Evolutionary conservation across 1,140 invertebrate genomes (phyloP).

Genomic region (Eumeta japonica): DNA sequence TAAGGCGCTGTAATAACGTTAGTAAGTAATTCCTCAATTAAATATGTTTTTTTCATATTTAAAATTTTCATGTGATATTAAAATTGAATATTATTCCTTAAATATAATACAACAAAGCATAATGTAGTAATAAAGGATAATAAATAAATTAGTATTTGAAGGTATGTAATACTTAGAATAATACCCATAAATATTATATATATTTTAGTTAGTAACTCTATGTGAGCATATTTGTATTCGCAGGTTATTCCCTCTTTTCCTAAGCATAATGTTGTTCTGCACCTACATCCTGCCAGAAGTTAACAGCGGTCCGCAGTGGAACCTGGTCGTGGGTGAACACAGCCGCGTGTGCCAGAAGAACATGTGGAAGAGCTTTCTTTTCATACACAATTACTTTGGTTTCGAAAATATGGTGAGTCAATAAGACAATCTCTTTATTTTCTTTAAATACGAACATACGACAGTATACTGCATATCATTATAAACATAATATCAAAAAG

Average conservation of each 20-base stretch:
- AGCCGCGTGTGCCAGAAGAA: slow-evolving; percentile 60
- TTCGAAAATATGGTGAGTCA: slow-evolving; percentile 62
- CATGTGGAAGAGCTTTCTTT: slow-evolving; percentile 64
- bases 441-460: not conserved
- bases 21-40: no score
- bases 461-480: not conserved
- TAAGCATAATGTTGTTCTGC: slow-evolving; percentile 64
- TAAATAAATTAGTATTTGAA: no score
- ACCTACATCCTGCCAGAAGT: slow-evolving; percentile 64
- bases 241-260: slow-evolving; percentile 61
- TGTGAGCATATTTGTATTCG: slow-evolving; percentile 14
- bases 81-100: no score
- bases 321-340: slow-evolving; percentile 62
- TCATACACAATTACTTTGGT: slow-evolving; percentile 64
- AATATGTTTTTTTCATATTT: no score
- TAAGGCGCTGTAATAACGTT: no score
- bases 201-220: not conserved
- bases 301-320: slow-evolving; percentile 64
- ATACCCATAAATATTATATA: not conserved
- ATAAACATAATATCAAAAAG: not conserved
- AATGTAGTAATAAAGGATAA: no score
- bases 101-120: no score
- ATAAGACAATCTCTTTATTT: not conserved
- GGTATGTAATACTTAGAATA: not conserved
- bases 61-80: no score